Base-by-base conservation (phyloP, 2,888 invertebrate genomes). In the Athalia cordata region DNA sequence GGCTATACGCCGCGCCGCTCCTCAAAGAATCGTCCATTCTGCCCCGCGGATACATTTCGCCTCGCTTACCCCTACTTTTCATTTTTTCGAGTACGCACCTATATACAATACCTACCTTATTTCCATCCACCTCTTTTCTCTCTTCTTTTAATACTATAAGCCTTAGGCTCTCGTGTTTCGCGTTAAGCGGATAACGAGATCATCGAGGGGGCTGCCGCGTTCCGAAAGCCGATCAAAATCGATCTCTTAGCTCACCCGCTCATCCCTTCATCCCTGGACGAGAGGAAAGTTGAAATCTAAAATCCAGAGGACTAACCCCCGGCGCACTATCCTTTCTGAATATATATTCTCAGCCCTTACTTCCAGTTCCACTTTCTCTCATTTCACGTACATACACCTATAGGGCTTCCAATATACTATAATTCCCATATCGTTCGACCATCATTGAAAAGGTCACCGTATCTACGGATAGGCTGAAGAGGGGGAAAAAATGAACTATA, bases 151-250 rank as follows among this genome's bases (percentile, higher is more conserved):
- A 68, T 52, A 68, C 68, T 52, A 52, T 68, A 52, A 68, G 68
- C 68, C 52, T 55, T 29, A 52, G 52, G 52, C 68, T 29, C 68
- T 68, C 68, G 68, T 68, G 68, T 52, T 68, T 68, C 68, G 15
- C 68, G 68, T 52, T 68, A 68, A 68, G 52, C 68, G 68, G 68
- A 50, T 68, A 68, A 68, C 68, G 68, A 68, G 68, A 68, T 68
- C 68, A 68, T 68, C 68, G 68, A 52, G 52, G 68, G 50, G 68
- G 68, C 50, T 68, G 52, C 29, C 52, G 8, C 29, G 29, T 11
- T 66, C 29, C 68, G 50, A 68, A 68, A 68, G 68, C 68, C 68
- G 68, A 68, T 68, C 55, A 68, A 68, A 68, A 68, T 68, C 68
- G 50, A 68, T 68, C 68, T 68, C 68, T 68, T 52, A 66, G 68